A percentile compares a stretch with the other conserved stretches of the same genome.
phyloP scores from a whole-genome alignment of 1,140 invertebrate species.

The Drosophila funebris region DNA sequence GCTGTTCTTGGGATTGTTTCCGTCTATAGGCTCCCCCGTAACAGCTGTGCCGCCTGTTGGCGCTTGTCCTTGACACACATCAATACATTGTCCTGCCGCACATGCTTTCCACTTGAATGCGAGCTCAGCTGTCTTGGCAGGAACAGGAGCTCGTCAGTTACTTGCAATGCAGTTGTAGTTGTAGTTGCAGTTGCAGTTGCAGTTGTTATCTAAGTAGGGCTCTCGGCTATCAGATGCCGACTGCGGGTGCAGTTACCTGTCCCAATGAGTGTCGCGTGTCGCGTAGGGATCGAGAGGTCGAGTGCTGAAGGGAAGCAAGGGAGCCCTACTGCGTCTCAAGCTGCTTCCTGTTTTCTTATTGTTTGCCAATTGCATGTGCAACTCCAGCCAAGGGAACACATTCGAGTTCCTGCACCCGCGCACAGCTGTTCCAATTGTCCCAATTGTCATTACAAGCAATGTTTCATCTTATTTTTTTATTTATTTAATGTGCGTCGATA shows the following conservation, averaged over 20 bases:
- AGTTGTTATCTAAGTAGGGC: constrained; percentile 76
- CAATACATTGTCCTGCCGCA: neutral
- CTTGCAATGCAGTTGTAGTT: constrained; percentile 41
- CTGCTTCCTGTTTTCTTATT: constrained; percentile 62
- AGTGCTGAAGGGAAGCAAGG: neutral
- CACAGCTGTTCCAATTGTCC: constrained; percentile 67
- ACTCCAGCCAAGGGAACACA: constrained; percentile 20
- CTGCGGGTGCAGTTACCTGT: constrained; percentile 11
- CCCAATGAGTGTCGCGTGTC: neutral
- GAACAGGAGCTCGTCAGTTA: neutral
- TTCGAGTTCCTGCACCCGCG: constrained; percentile 38
- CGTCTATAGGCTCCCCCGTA: constrained; percentile 15
- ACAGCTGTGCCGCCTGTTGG: constrained; percentile 53
- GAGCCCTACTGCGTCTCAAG: constrained; percentile 1
- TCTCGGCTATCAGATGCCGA: constrained; percentile 65
- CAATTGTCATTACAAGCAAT: constrained; percentile 29
- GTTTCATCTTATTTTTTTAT: neutral
- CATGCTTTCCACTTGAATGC: constrained; percentile 68
- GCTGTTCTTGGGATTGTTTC: too few relatives aligned
- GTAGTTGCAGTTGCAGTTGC: constrained; percentile 53
- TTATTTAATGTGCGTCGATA: too few relatives aligned
- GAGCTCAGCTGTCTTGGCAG: constrained; percentile 35
- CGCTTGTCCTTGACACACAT: constrained; percentile 78
- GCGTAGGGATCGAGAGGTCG: neutral
- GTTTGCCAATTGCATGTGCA: neutral